Evolutionary conservation across 1,140 invertebrate species (phyloP).

Genomic region (Drosophila dunni): DNA sequence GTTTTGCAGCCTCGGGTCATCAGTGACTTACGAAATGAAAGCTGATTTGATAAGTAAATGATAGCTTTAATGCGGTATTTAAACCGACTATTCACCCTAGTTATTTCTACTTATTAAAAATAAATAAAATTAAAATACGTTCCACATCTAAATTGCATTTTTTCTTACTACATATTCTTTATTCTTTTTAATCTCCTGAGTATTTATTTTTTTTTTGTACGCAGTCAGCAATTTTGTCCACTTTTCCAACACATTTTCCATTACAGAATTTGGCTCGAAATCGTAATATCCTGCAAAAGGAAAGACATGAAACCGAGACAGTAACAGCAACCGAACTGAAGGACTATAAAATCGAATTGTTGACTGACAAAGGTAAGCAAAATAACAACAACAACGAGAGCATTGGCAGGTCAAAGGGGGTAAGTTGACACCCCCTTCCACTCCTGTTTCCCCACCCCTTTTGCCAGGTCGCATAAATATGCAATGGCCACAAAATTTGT

Average conservation of each 20-base stretch:
- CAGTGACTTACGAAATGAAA: not conserved
- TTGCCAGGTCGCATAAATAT: conserved; percentile 35
- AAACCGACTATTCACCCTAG: no score
- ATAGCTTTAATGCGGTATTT: no score
- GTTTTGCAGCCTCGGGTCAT: not conserved
- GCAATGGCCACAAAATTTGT: conserved; percentile 50
- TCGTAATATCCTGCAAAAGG: conserved; percentile 7
- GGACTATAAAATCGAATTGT: conserved; percentile 41
- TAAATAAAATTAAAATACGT: no score
- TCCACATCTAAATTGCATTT: no score
- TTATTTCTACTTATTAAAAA: no score
- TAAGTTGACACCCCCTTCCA: not conserved
- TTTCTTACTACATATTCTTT: no score
- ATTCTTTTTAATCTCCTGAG: no score
- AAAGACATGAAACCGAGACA: not conserved
- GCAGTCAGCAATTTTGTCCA: not conserved
- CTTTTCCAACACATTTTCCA: conserved; percentile 2
- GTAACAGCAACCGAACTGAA: not conserved
- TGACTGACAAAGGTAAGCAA: conserved; percentile 31
- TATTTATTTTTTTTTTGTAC: no score
- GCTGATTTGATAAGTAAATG: no score
- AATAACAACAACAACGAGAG: conserved; percentile 1
- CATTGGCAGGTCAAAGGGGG: not conserved
- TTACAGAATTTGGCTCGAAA: not conserved
- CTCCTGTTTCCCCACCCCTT: not conserved